Percentiles rank a stretch among this genome's conserved stretches.
Conservation (phyloP, 2,797 vertebrate species). For the Heteromormyrus szaboi region DNA sequence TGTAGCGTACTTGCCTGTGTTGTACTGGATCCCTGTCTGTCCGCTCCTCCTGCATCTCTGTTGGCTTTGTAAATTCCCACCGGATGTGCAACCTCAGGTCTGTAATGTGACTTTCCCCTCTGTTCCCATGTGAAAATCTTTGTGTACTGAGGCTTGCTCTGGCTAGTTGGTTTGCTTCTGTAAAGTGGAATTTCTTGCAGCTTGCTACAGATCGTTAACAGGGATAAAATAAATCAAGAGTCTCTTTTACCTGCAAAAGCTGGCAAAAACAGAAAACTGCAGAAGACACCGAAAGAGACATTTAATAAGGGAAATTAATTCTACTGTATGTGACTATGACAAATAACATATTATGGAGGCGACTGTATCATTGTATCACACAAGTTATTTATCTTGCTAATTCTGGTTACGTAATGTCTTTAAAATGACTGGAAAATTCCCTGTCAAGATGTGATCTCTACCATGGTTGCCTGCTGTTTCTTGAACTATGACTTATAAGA, state of each 20-base stretch:
- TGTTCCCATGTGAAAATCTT: background rate
- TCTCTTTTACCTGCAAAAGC: background rate
- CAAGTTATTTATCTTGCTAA: background rate
- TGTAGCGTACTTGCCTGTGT: background rate
- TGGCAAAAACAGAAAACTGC: background rate
- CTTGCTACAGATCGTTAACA: background rate
- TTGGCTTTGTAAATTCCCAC: background rate
- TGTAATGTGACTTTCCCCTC: background rate
- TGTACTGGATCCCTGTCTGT: background rate
- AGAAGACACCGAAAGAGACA: background rate
- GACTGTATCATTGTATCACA: background rate
- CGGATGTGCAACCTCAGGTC: background rate
- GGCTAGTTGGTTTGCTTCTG: background rate
- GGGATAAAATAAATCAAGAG: background rate
- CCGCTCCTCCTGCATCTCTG: background rate
- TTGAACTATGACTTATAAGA: background rate
- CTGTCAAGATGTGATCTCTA: background rate
- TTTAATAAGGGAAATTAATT: background rate
- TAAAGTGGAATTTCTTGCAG: background rate
- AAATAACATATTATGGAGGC: background rate
- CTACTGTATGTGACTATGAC: background rate
- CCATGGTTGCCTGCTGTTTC: slow-evolving; percentile 18
- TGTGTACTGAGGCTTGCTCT: background rate
- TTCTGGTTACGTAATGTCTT: background rate
- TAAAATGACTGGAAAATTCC: slow-evolving; percentile 30